These are phyloP conservation scores for Choloepus didactylus DNA, from an alignment of 2,797 vertebrate species.

Conservation along the genomic window DNA sequence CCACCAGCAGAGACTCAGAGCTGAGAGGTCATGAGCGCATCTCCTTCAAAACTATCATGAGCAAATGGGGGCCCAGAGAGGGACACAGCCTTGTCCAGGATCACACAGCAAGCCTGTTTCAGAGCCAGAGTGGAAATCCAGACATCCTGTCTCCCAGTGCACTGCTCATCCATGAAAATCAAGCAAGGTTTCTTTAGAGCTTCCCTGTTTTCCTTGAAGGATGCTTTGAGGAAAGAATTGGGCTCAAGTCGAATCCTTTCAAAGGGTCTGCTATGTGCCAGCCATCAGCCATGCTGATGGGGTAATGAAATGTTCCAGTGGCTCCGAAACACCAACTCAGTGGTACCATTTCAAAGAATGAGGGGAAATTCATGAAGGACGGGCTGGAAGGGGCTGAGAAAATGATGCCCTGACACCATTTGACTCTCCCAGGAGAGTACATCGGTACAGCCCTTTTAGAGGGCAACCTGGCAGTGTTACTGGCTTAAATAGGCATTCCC, in stretches of 20 bases:
- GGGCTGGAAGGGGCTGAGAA: background rate
- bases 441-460: background rate
- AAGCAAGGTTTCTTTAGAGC: background rate
- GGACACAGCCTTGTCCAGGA: background rate
- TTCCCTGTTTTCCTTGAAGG: background rate
- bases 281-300: background rate
- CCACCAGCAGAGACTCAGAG: background rate
- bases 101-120: background rate
- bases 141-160: background rate
- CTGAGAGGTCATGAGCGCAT: background rate
- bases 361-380: background rate
- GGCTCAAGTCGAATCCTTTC: background rate
- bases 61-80: background rate
- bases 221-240: background rate
- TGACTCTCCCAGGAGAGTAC: background rate
- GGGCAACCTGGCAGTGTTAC: background rate
- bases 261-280: background rate
- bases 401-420: background rate
- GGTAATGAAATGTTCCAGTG: background rate
- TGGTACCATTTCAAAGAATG: background rate
- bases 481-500: fast-evolving
- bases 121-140: background rate
- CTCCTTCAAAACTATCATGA: background rate
- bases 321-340: background rate
- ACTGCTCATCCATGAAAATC: background rate